Percentiles rank a stretch among this genome's conserved stretches.
phyloP scores from a whole-genome alignment of 1,140 invertebrate species.

The Andricus grossulariae region DNA sequence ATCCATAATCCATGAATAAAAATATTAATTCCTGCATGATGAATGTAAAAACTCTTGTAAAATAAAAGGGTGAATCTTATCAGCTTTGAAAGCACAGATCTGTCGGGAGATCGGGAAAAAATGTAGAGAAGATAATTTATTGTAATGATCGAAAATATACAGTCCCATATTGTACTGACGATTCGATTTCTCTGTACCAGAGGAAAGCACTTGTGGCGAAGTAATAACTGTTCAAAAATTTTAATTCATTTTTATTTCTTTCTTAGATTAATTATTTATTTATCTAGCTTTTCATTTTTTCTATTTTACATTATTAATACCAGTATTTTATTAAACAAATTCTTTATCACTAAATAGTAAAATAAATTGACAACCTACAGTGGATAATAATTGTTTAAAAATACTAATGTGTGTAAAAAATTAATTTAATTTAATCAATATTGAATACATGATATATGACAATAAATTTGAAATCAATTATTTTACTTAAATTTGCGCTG shows the following conservation, averaged over 20 bases:
- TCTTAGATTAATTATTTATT: conserved; percentile 4
- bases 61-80: conserved; percentile 49
- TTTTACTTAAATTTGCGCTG: no score
- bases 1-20: conserved; percentile 56
- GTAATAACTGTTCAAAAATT: conserved; percentile 52
- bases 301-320: no score
- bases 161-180: conserved; percentile 59
- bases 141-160: conserved; percentile 58
- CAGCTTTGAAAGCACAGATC: conserved; percentile 38
- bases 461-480: no score
- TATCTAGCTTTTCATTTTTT: no score
- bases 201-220: conserved; percentile 57
- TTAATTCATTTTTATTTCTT: conserved; percentile 21
- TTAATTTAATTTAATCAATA: no score
- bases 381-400: no score
- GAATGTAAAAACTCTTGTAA: conserved; percentile 63
- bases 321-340: no score
- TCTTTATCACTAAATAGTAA: no score
- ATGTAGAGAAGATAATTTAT: conserved; percentile 52
- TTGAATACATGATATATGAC: no score
- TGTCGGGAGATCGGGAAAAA: conserved; percentile 38
- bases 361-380: no score
- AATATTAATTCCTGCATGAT: conserved; percentile 54
- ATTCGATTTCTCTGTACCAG: conserved; percentile 54
- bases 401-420: no score